Conservation (phyloP, 2,888 invertebrate species). For the Rhorus exstirpatorius region DNA sequence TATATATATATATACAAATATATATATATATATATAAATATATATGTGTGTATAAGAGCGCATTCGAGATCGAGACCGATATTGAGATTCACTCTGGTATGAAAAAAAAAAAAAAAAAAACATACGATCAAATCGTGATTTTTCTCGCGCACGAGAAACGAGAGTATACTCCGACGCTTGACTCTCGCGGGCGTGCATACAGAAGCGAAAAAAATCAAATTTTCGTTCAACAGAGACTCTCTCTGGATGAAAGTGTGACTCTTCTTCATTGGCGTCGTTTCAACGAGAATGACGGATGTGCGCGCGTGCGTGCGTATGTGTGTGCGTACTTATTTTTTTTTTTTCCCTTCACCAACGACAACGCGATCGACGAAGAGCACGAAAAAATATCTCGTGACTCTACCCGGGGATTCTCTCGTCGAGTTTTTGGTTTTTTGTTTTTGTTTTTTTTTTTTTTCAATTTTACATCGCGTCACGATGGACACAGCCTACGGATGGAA, state of each 20-base stretch:
- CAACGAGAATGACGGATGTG: conserved; percentile 11
- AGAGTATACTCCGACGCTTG: background rate
- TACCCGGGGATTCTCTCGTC: background rate
- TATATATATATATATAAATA: no score
- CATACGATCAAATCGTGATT: conserved; percentile 29
- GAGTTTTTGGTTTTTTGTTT: no score
- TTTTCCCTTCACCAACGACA: conserved; percentile 3
- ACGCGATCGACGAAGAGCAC: conserved; percentile 1
- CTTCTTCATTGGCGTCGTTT: conserved; percentile 54
- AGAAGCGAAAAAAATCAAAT: background rate
- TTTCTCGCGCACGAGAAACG: conserved; percentile 20
- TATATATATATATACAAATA: background rate
- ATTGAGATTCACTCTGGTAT: background rate
- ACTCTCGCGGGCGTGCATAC: background rate
- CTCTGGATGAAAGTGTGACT: conserved; percentile 23
- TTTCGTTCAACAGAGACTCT: conserved; percentile 34
- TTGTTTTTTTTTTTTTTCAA: background rate
- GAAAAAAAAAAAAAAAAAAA: conserved; percentile 10
- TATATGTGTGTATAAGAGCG: background rate
- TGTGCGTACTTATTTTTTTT: conserved; percentile 10
- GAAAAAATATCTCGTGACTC: conserved; percentile 9
- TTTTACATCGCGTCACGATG: conserved; percentile 24
- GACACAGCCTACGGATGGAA: conserved; percentile 48
- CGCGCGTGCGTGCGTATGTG: conserved; percentile 25
- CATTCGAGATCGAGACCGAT: conserved; percentile 2